These are phyloP conservation scores for Xerus inauris DNA, from an alignment of 2,113 vertebrate genomes.

Conservation along the genomic window DNA sequence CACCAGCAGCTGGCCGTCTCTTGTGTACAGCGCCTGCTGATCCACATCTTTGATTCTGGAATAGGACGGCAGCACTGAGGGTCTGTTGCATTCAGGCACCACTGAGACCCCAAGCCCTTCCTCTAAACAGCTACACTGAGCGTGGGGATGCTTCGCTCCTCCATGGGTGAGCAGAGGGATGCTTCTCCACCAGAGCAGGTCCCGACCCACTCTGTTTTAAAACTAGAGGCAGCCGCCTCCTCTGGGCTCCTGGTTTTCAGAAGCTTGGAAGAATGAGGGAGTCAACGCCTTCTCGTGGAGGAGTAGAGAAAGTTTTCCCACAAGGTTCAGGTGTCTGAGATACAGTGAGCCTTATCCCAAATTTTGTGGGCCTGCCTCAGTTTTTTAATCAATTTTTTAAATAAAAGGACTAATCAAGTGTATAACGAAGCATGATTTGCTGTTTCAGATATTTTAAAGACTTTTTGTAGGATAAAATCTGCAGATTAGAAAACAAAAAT, in stretches of 20 bases:
- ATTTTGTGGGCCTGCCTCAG: neutral
- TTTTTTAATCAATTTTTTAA: neutral
- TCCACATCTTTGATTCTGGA: conserved; percentile 73
- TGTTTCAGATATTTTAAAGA: neutral
- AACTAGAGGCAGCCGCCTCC: neutral
- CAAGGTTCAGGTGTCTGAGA: neutral
- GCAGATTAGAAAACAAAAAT: neutral
- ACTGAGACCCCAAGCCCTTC: neutral
- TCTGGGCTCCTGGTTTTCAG: accelerated
- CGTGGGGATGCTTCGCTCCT: neutral
- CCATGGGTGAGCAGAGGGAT: neutral
- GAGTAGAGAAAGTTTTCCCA: neutral
- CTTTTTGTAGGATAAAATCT: neutral
- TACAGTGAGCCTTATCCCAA: neutral
- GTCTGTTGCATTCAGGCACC: neutral
- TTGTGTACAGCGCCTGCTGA: conserved; percentile 58
- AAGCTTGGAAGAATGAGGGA: neutral
- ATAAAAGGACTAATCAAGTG: neutral
- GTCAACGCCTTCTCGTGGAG: neutral
- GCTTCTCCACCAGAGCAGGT: neutral
- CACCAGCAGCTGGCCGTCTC: conserved; percentile 59
- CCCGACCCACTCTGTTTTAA: neutral
- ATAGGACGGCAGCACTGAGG: neutral
- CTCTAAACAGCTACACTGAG: neutral
- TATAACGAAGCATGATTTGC: neutral